Conservation (phyloP, 1,140 invertebrate species). For the Pogonomyrmex californicus region DNA sequence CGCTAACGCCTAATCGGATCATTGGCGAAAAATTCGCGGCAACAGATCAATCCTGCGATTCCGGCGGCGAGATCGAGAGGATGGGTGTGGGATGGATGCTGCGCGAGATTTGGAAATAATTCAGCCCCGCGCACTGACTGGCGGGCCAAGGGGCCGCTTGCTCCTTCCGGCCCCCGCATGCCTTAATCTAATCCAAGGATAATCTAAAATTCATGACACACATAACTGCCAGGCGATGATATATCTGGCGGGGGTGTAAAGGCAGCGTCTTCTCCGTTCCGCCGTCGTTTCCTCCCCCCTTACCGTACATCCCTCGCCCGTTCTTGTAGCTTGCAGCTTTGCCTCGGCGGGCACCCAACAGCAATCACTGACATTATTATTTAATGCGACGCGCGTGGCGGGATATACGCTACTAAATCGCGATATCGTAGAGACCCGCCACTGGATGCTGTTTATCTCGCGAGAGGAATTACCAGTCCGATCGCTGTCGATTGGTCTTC, state of each 20-base stretch:
- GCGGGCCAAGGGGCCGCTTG: slow-evolving; percentile 74
- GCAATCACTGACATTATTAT: slow-evolving; percentile 79
- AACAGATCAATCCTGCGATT: slow-evolving; percentile 67
- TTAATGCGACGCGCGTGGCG: slow-evolving; percentile 71
- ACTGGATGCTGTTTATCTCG: slow-evolving; percentile 53
- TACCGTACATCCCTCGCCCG: background rate
- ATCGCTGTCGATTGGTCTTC: slow-evolving; percentile 14
- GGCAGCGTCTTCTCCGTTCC: slow-evolving; percentile 69
- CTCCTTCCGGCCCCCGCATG: slow-evolving; percentile 69
- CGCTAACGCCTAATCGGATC: background rate
- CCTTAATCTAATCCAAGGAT: slow-evolving; percentile 86
- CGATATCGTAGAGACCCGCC: slow-evolving; percentile 56
- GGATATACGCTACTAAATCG: slow-evolving; percentile 62
- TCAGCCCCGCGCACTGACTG: slow-evolving; percentile 65
- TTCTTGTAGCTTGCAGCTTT: slow-evolving; percentile 19
- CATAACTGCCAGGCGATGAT: slow-evolving; percentile 86
- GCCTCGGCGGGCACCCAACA: slow-evolving; percentile 40
- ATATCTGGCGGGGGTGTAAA: slow-evolving; percentile 83
- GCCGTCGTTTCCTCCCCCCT: slow-evolving; percentile 25
- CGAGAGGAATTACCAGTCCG: slow-evolving; percentile 35
- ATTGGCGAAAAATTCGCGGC: slow-evolving; percentile 10
- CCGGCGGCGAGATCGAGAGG: background rate
- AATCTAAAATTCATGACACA: slow-evolving; percentile 86
- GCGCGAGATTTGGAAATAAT: slow-evolving; percentile 63
- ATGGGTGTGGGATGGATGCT: slow-evolving; percentile 10